phyloP scores from a whole-genome alignment of 1,140 invertebrate species.

The Aricia agestis region DNA sequence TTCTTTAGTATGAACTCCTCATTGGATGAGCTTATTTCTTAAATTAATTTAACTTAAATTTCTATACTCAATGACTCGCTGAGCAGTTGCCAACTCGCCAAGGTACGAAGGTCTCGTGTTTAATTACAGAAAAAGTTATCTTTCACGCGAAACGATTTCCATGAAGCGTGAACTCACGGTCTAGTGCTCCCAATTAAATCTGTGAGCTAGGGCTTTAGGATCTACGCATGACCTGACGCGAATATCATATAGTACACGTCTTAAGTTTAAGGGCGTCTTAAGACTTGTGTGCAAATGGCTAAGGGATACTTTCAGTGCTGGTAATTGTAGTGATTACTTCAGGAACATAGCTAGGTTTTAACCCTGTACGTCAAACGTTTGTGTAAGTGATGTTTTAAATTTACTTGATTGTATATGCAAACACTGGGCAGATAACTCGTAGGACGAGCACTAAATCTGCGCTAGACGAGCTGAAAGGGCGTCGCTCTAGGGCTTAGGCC shows the following conservation, averaged over 20 bases:
- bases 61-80: too few relatives aligned
- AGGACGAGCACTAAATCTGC: conserved; percentile 32
- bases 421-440: background rate
- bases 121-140: background rate
- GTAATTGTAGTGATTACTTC: too few relatives aligned
- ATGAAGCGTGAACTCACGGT: background rate
- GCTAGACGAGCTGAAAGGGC: conserved; percentile 43
- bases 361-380: background rate
- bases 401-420: background rate
- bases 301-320: too few relatives aligned
- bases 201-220: conserved; percentile 1
- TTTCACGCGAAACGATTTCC: conserved; percentile 6
- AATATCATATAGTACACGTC: background rate
- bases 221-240: background rate
- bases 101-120: background rate
- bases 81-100: too few relatives aligned
- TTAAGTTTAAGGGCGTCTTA: background rate
- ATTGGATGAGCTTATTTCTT: too few relatives aligned
- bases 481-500: conserved; percentile 34
- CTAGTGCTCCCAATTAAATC: conserved; percentile 10
- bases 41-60: too few relatives aligned
- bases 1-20: too few relatives aligned
- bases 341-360: too few relatives aligned
- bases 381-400: too few relatives aligned
- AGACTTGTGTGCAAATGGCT: too few relatives aligned